Evolutionary conservation across 2,888 invertebrate genomes (phyloP).

Genomic region (Eupithecia exiguata): DNA sequence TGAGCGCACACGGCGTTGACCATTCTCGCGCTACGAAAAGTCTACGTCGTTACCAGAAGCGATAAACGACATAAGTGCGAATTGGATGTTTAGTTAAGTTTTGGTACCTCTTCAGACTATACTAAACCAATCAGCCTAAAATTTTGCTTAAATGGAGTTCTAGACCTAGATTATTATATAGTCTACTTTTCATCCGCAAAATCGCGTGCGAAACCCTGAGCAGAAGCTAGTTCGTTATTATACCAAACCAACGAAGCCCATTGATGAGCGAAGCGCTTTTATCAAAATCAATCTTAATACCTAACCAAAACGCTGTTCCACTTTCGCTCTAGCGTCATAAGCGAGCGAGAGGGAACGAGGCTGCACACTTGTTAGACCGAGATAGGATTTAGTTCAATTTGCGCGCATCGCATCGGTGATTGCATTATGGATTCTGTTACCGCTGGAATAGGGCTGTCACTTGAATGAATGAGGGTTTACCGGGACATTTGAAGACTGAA

Average conservation of each 20-base stretch:
- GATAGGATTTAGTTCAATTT: conserved; percentile 42
- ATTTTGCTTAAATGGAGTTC: too few species aligned
- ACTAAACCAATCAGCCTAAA: too few species aligned
- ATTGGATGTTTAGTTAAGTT: too few species aligned
- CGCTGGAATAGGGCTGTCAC: conserved; percentile 40
- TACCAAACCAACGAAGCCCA: neutral
- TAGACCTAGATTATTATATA: too few species aligned
- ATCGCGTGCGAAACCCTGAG: neutral
- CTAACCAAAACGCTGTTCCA: neutral
- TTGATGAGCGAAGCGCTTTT: neutral
- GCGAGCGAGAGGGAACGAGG: neutral
- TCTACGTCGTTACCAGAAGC: neutral
- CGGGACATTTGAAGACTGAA: neutral
- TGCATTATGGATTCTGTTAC: conserved; percentile 48
- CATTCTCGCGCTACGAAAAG: neutral
- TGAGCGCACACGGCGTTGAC: neutral
- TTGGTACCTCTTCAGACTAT: too few species aligned
- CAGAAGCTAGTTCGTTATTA: neutral
- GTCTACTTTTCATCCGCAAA: neutral
- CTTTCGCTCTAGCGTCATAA: neutral
- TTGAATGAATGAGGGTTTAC: neutral
- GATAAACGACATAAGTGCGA: too few species aligned
- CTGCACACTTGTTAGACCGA: conserved; percentile 14
- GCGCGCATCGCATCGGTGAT: conserved; percentile 43
- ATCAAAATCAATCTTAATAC: conserved; percentile 6